Conservation (phyloP, 2,888 invertebrate genomes). For the Portevinia maculata region DNA sequence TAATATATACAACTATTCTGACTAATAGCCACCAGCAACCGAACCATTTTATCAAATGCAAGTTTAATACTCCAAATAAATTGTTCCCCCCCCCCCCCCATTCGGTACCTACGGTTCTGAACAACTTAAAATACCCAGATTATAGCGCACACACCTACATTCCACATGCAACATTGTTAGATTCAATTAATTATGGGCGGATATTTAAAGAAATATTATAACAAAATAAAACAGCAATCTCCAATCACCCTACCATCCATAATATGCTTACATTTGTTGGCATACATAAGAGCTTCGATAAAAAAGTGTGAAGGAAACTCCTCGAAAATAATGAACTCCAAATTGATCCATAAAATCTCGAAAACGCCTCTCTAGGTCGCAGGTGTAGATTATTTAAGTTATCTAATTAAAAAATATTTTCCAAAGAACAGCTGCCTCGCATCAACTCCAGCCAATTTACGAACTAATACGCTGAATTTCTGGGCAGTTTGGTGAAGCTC, state of each 20-base stretch:
- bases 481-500: constrained; percentile 5
- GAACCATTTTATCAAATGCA: constrained; percentile 25
- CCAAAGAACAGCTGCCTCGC: constrained; percentile 55
- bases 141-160: constrained; percentile 27
- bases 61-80: constrained; percentile 54
- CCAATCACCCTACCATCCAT: constrained; percentile 41
- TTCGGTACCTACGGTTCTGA: constrained; percentile 58
- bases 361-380: constrained; percentile 53
- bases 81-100: constrained; percentile 58
- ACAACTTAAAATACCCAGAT: constrained; percentile 41
- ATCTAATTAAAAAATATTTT: constrained; percentile 74
- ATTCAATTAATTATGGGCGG: constrained; percentile 60
- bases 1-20: too few relatives aligned
- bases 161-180: constrained; percentile 23
- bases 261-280: constrained; percentile 57
- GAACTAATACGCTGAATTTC: constrained; percentile 52
- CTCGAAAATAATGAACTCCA: constrained; percentile 66
- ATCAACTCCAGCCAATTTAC: constrained; percentile 47
- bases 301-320: constrained; percentile 21
- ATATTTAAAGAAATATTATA: constrained; percentile 5
- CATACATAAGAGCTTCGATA: constrained; percentile 33
- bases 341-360: constrained; percentile 62
- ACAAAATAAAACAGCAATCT: constrained; percentile 11
- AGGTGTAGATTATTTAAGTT: constrained; percentile 72
- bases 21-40: constrained; percentile 46